Conservation (phyloP, 2,113 vertebrate species). For the Gobius niger region DNA sequence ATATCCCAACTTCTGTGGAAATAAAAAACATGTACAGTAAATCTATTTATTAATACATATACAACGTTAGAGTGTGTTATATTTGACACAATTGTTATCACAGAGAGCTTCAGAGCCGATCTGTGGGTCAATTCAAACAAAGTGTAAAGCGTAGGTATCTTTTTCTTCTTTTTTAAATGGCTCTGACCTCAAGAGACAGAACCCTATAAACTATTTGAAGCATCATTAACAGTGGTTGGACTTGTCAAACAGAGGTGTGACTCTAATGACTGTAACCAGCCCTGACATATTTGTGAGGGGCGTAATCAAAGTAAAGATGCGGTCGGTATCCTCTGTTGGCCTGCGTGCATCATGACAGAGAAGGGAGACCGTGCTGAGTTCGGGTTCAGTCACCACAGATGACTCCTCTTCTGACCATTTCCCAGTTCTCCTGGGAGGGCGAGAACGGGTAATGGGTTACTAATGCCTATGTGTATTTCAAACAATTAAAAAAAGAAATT, state of each 20-base stretch:
- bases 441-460: neutral
- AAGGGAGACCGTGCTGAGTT: neutral
- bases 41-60: too few relatives aligned
- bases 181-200: neutral
- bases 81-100: too few relatives aligned
- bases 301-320: neutral
- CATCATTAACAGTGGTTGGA: neutral
- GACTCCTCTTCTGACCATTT: neutral
- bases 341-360: neutral
- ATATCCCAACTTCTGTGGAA: too few relatives aligned
- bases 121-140: too few relatives aligned
- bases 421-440: neutral
- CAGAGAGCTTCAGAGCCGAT: too few relatives aligned
- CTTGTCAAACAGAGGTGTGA: constrained; percentile 20
- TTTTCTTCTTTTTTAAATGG: too few relatives aligned
- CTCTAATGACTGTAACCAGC: neutral
- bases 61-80: too few relatives aligned
- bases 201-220: neutral
- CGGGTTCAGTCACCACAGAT: neutral
- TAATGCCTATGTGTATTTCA: neutral
- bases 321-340: neutral
- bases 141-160: too few relatives aligned
- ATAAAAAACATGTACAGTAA: too few relatives aligned
- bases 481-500: too few relatives aligned
- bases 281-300: neutral